phyloP scores from a whole-genome alignment of 2,797 vertebrate species.

The Brotula barbata region DNA sequence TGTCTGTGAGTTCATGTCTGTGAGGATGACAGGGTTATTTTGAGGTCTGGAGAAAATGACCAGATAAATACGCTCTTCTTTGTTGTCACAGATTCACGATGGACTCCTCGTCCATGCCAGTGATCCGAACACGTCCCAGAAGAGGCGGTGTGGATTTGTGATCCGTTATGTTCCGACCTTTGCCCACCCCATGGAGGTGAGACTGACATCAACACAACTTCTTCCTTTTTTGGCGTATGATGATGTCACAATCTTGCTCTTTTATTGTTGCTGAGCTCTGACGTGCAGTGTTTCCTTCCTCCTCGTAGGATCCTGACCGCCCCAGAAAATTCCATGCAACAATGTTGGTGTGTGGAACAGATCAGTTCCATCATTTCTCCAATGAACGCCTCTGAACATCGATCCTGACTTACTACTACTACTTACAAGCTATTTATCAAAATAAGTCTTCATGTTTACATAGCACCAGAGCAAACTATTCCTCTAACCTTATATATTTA shows the following conservation, averaged over 20 bases:
- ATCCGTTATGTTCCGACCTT: constrained; percentile 80
- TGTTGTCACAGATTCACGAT: constrained; percentile 76
- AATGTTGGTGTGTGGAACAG: constrained; percentile 68
- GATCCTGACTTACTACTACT: background rate
- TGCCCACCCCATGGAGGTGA: constrained; percentile 78
- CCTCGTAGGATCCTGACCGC: constrained; percentile 75
- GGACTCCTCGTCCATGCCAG: constrained; percentile 82
- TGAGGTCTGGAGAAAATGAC: background rate
- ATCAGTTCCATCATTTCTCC: constrained; percentile 77
- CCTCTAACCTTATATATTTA: too few species aligned
- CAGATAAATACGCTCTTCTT: background rate
- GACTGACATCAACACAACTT: background rate
- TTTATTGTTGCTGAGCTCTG: constrained; percentile 2
- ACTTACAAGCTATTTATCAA: background rate
- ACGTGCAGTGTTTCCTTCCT: constrained; percentile 16
- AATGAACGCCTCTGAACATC: constrained; percentile 35
- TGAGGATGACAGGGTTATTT: background rate
- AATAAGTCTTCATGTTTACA: background rate
- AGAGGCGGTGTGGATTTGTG: constrained; percentile 82
- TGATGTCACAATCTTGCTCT: background rate
- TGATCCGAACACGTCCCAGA: constrained; percentile 79
- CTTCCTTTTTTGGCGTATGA: background rate
- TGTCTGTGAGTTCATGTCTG: constrained; percentile 80
- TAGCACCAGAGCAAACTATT: too few species aligned
- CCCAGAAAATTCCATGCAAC: constrained; percentile 77